Percentiles rank a stretch among this genome's conserved stretches.
phyloP scores from a whole-genome alignment of 2,113 vertebrate genomes.

The Neogale vison region DNA sequence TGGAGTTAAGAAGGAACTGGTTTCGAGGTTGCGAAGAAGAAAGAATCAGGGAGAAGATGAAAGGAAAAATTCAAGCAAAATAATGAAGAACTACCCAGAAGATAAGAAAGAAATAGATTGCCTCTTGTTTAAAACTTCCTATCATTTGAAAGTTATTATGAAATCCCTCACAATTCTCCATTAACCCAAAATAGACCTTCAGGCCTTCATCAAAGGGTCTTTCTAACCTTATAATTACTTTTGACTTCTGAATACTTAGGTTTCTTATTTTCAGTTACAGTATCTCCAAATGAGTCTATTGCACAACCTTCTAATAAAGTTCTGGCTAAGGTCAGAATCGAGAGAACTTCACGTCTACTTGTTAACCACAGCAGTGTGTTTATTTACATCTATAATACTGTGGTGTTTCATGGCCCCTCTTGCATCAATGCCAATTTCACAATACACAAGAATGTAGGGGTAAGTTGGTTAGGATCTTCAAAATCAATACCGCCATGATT shows the following conservation, averaged over 20 bases:
- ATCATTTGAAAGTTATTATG: not conserved
- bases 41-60: not conserved
- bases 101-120: not conserved
- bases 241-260: not conserved
- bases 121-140: not conserved
- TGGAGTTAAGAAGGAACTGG: not conserved
- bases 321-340: not conserved
- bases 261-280: not conserved
- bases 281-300: not conserved
- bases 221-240: not conserved
- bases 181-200: not conserved
- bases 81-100: not conserved
- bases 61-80: not conserved
- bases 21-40: conserved; percentile 27
- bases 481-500: too few relatives aligned
- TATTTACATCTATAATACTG: not conserved
- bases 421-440: not conserved
- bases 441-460: not conserved
- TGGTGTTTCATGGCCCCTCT: not conserved
- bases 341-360: not conserved
- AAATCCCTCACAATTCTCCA: not conserved
- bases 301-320: not conserved
- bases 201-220: not conserved
- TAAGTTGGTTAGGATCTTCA: not conserved
- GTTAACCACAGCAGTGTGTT: not conserved